These are phyloP conservation scores for Aporophyla lueneburgensis DNA, from an alignment of 2,888 invertebrate genomes.

Conservation along the genomic window DNA sequence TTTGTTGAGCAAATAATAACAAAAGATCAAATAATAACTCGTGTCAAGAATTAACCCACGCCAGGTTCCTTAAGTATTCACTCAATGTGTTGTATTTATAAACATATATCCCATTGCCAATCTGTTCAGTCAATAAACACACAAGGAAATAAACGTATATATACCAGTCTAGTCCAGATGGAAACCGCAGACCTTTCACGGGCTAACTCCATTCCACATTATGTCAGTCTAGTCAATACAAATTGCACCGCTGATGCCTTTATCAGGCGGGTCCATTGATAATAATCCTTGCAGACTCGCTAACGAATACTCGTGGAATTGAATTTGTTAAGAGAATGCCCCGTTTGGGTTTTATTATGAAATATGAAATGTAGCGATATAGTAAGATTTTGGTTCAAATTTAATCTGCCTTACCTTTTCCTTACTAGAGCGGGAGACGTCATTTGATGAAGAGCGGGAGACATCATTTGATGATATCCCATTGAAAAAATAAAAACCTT, in stretches of 20 bases:
- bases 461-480: no score
- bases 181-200: slow-evolving; percentile 26
- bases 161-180: background rate
- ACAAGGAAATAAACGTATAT: slow-evolving; percentile 8
- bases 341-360: slow-evolving; percentile 55
- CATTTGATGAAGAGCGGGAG: no score
- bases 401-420: no score
- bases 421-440: no score
- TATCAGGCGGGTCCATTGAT: slow-evolving; percentile 63
- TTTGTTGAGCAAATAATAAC: background rate
- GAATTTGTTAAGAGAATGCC: slow-evolving; percentile 75
- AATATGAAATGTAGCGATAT: slow-evolving; percentile 40
- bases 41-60: background rate
- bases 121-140: background rate
- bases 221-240: slow-evolving; percentile 57
- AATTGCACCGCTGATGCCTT: slow-evolving; percentile 57
- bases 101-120: background rate
- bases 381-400: background rate
- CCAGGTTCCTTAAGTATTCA: background rate
- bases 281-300: slow-evolving; percentile 67
- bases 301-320: slow-evolving; percentile 77
- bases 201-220: slow-evolving; percentile 33
- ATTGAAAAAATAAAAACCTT: no score
- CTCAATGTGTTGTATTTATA: background rate
- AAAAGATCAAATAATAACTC: background rate